Evolutionary conservation across 2,888 invertebrate genomes (phyloP), one percentile per base, ranked within the genome.

Genomic region (Leucoma salicis): DNA sequence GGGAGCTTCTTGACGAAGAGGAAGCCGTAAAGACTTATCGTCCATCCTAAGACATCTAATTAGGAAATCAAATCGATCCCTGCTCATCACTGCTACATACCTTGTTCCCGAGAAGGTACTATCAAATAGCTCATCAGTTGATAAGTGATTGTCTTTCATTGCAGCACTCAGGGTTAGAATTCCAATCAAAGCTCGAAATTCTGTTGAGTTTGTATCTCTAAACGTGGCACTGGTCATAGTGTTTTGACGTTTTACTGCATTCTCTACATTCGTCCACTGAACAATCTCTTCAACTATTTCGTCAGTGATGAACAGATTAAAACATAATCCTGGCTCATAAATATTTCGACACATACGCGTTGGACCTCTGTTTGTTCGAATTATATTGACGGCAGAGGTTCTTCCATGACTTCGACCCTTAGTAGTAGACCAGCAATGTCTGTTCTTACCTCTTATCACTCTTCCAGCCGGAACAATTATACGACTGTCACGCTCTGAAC

Each of bases 401-500:
- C 31, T 38, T 3, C 31, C 24, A 14, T 8, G n/a, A 24, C 16
- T 31, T 15, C 11, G 31, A 14, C 31, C 38, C 8, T 38, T 38
- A 11, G 11, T 15, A 3, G 38, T 38, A 5, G 31, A 24, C 38
- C 31, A 38, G n/a, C 21, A 14, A 24, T 38, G 37, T 7, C 24
- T 15, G 15, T 38, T 38, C 11, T 38, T 38, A 46, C 42, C 42
- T 46, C 46, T 46, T 31, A 46, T 43, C 34, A 50, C 46, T 50
- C 55, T 53, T 27, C 51, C 46, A 36, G 52, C 35, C 42, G 46
- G 45, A 36, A 53, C 46, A 31, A 50, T 37, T 53, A 53, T 52
- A 43, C 54, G 50, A 37, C 43, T 46, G 42, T 52, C 46, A 37
- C 39, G 35, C 38, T 31, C 32, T 16, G 11, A 35, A 31, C 31